Percentiles rank a stretch among this genome's conserved stretches.
These are phyloP conservation scores for Onychomys arenicola DNA, from an alignment of 2,797 vertebrate species.

Conservation along the genomic window DNA sequence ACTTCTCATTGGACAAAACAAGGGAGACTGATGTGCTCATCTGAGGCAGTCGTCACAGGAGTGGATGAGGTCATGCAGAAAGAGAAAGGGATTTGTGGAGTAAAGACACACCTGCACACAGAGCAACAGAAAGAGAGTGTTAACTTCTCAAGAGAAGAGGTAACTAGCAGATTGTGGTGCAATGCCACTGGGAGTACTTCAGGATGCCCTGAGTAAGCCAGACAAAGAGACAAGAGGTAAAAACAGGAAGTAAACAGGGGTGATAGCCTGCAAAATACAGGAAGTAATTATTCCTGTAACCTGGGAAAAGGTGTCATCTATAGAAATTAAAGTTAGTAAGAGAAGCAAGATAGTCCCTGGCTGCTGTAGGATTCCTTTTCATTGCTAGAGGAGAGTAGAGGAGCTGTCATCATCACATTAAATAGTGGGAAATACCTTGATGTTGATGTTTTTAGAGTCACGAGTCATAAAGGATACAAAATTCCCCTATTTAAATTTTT, in stretches of 20 bases:
- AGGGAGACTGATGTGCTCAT: neutral
- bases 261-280: neutral
- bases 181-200: neutral
- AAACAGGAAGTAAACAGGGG: constrained; percentile 25
- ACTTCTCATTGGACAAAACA: neutral
- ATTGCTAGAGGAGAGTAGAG: neutral
- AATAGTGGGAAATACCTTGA: neutral
- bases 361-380: neutral
- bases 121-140: neutral
- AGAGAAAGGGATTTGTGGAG: neutral
- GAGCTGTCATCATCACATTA: neutral
- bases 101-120: neutral
- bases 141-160: neutral
- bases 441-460: neutral
- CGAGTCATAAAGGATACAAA: neutral
- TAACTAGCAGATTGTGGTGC: neutral
- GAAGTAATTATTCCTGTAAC: constrained; percentile 22
- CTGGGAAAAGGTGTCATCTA: neutral
- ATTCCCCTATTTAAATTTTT: neutral
- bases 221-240: neutral
- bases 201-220: neutral
- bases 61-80: neutral
- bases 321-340: neutral
- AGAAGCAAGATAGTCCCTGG: neutral
- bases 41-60: neutral